Percentiles rank a stretch among this genome's conserved stretches.
Conservation (phyloP, 35 echinoderm and acorn worm species). For the Holothuria glaberrima region DNA sequence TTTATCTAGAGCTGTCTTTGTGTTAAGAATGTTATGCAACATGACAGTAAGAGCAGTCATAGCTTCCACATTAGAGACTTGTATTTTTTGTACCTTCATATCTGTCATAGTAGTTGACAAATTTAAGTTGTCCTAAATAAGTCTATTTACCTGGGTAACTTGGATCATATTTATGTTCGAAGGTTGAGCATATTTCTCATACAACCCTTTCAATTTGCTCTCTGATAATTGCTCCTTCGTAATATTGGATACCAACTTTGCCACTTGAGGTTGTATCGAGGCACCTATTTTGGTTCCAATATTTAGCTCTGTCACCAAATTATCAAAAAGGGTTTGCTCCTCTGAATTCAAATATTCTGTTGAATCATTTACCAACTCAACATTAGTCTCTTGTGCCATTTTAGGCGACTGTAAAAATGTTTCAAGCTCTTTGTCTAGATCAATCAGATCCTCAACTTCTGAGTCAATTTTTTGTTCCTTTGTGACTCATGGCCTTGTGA, state of each 20-base stretch:
- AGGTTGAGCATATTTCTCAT: conserved; percentile 29
- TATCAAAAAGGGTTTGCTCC: background rate
- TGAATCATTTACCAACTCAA: background rate
- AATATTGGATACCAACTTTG: background rate
- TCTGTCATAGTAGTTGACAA: background rate
- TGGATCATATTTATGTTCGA: conserved; percentile 5
- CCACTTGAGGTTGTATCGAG: background rate
- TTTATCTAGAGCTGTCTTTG: conserved; percentile 8
- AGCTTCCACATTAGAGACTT: conserved; percentile 2
- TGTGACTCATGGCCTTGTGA: conserved; percentile 5
- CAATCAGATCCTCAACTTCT: too few species aligned
- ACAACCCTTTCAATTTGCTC: background rate
- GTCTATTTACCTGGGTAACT: conserved; percentile 29
- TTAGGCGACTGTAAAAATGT: conserved; percentile 19
- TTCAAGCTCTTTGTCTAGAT: conserved; percentile 11
- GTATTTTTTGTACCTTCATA: conserved; percentile 23
- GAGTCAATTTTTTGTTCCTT: too few species aligned
- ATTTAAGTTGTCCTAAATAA: conserved; percentile 28
- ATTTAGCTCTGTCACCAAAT: background rate
- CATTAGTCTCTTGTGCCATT: background rate
- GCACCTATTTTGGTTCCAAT: background rate
- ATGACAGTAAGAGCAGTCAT: conserved; percentile 27
- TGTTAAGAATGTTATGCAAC: background rate
- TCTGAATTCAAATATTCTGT: conserved; percentile 17
- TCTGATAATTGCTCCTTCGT: background rate